These are phyloP conservation scores for Caenorhabditis zanzibari DNA, from an alignment of 2,888 invertebrate genomes.

Conservation along the genomic window DNA sequence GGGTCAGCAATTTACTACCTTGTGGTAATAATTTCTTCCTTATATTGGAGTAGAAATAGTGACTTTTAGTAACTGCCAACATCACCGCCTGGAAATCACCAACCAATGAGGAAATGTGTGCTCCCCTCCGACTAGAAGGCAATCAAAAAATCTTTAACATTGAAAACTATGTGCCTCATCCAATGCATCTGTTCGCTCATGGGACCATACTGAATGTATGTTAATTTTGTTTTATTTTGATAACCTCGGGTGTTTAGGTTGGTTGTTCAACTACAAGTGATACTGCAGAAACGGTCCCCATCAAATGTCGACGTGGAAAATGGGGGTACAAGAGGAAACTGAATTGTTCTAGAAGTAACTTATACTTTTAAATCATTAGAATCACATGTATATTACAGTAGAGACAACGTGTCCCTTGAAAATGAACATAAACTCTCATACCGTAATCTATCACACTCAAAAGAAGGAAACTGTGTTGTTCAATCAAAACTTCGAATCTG, in stretches of 20 bases:
- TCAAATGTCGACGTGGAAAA: slow-evolving; percentile 77
- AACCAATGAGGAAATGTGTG: slow-evolving; percentile 70
- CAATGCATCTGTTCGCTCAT: slow-evolving; percentile 76
- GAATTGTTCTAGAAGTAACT: slow-evolving; percentile 73
- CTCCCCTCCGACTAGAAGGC: slow-evolving; percentile 55
- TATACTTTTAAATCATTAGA: neutral
- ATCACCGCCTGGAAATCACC: slow-evolving; percentile 56
- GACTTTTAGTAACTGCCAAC: slow-evolving; percentile 60
- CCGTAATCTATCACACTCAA: slow-evolving; percentile 75
- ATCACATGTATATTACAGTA: slow-evolving; percentile 56
- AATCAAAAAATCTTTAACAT: slow-evolving; percentile 73
- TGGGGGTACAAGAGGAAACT: slow-evolving; percentile 76
- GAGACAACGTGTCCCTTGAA: slow-evolving; percentile 73
- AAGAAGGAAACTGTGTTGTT: slow-evolving; percentile 78
- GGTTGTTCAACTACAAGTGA: slow-evolving; percentile 65
- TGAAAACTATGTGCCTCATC: slow-evolving; percentile 74
- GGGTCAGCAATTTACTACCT: slow-evolving; percentile 78
- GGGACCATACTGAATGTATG: slow-evolving; percentile 75
- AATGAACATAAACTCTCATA: slow-evolving; percentile 71
- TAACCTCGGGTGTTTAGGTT: slow-evolving; percentile 34
- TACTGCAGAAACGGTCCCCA: slow-evolving; percentile 62
- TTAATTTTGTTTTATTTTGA: neutral
- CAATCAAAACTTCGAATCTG: slow-evolving; percentile 80
- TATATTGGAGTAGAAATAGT: no score
- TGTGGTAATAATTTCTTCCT: slow-evolving; percentile 71